phyloP scores from a whole-genome alignment of 2,888 invertebrate genomes.

The Phasia obesa region DNA sequence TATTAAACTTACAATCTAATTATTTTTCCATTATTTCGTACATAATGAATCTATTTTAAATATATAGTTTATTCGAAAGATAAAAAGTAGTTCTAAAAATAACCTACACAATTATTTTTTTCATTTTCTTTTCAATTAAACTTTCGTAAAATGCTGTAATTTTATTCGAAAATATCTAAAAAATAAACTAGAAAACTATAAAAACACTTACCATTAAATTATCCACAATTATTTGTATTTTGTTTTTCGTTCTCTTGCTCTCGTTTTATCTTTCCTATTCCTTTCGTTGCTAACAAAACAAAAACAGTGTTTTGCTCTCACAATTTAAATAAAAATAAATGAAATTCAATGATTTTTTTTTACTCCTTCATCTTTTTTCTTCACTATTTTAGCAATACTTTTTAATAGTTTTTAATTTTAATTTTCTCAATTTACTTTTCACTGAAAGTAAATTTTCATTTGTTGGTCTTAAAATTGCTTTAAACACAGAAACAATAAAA shows the following conservation, averaged over 20 bases:
- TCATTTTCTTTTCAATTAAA: not conserved
- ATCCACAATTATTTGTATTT: conserved; percentile 5
- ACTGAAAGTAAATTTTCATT: conserved; percentile 37
- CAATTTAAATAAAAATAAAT: conserved; percentile 43
- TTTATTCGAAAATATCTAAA: not conserved
- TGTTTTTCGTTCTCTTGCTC: conserved; percentile 2
- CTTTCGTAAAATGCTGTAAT: conserved; percentile 53
- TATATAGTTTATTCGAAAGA: too few relatives aligned
- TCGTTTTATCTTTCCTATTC: conserved; percentile 8
- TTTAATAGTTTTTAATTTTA: not conserved
- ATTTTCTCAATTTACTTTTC: conserved; percentile 38
- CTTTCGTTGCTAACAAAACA: conserved; percentile 47
- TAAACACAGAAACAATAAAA: not conserved
- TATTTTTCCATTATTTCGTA: too few relatives aligned
- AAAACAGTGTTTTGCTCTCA: conserved; percentile 35
- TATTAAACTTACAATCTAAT: too few relatives aligned
- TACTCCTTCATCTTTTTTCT: conserved; percentile 38
- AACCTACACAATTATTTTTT: conserved; percentile 3
- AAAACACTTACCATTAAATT: conserved; percentile 43
- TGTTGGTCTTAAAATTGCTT: not conserved
- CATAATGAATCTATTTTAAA: too few relatives aligned
- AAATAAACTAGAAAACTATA: not conserved
- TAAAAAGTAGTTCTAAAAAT: conserved; percentile 14
- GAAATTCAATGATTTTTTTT: conserved; percentile 37
- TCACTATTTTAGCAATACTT: conserved; percentile 29